Conservation (phyloP, 2,888 invertebrate species). For the Chrysomela aeneicollis region DNA sequence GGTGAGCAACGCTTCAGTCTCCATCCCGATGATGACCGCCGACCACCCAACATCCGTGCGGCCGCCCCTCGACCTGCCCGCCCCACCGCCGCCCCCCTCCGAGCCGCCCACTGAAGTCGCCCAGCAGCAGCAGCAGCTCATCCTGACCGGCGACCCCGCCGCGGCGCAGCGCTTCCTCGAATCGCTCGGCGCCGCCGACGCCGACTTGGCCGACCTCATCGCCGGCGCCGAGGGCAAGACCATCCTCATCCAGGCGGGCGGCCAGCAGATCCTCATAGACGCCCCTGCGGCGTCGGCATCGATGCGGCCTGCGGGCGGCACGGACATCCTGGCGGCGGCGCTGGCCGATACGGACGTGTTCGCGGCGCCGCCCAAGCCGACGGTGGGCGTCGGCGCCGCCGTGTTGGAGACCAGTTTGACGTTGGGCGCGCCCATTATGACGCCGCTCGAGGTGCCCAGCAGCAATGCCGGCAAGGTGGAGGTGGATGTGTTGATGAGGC, state of each 20-base stretch:
- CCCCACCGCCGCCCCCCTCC: conserved; percentile 27
- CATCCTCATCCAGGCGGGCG: conserved; percentile 57
- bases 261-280: conserved; percentile 62
- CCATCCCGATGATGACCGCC: conserved; percentile 20
- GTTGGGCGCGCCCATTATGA: conserved; percentile 83
- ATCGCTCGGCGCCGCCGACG: conserved; percentile 58
- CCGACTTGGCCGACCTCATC: conserved; percentile 58
- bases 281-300: conserved; percentile 57
- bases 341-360: conserved; percentile 79
- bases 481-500: conserved; percentile 50
- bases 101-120: no score
- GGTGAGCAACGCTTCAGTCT: conserved; percentile 9
- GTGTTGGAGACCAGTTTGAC: conserved; percentile 80
- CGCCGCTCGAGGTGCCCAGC: conserved; percentile 76
- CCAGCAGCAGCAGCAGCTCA: conserved; percentile 59
- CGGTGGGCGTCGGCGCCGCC: conserved; percentile 67
- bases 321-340: conserved; percentile 79
- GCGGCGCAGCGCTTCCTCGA: conserved; percentile 60
- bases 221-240: conserved; percentile 57
- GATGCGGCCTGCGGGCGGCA: conserved; percentile 61
- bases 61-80: conserved; percentile 30
- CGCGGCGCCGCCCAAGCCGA: conserved; percentile 68
- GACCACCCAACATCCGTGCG: neutral
- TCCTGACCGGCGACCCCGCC: conserved; percentile 60
- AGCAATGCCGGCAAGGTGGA: conserved; percentile 60